Base-by-base conservation (phyloP, 53 echinoderm and acorn worm genomes). In the Hippasteria phrygiana region DNA sequence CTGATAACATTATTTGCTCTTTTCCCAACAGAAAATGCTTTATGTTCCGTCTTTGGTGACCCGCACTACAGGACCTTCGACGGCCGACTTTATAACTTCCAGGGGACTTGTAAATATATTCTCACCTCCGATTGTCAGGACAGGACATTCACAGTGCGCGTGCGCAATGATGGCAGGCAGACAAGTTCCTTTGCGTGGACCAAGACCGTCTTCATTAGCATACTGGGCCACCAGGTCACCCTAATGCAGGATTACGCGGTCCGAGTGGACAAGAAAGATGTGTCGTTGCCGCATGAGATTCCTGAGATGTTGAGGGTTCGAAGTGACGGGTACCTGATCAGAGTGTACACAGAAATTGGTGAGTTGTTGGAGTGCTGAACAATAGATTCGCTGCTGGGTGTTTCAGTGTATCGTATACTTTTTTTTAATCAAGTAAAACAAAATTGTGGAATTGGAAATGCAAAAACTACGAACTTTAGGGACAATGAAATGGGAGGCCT, bases 1-100 rank as follows among this genome's bases (percentile, higher is more conserved):
- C n/a, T n/a, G n/a, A n/a, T n/a, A n/a, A n/a, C n/a, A 24, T 24
- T 24, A 24, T 3, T 59, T 0, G 59, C 26, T 24, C 26, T 26
- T 59, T 90, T 79, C 62, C 32, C 55, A 56, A 29, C 88, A 99
- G 99, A 94, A 53, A 93, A 95, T 88, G 99, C 93, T 20, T 90
- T 96, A 4, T 99, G 99, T 51, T 94, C 99, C 17, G 99, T 99
- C 26, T 99, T 96, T 79, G 99, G 99, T 4, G 99, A 99, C 55
- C 99, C 98, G 5, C 99, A 99, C 74, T 99, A 96, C 87, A 89
- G 96, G 26, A 94, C 99, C 8, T 99, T 99, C 83, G 99, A 99
- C 56, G 95, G 93, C 1, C 86, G 93, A 67, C 88, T 94, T 12
- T 99, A 79, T 67, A 99, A 94, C 80, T 99, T 94, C 74, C 99